phyloP scores from a whole-genome alignment of 2,797 vertebrate species.

The Peromyscus nudipes region DNA sequence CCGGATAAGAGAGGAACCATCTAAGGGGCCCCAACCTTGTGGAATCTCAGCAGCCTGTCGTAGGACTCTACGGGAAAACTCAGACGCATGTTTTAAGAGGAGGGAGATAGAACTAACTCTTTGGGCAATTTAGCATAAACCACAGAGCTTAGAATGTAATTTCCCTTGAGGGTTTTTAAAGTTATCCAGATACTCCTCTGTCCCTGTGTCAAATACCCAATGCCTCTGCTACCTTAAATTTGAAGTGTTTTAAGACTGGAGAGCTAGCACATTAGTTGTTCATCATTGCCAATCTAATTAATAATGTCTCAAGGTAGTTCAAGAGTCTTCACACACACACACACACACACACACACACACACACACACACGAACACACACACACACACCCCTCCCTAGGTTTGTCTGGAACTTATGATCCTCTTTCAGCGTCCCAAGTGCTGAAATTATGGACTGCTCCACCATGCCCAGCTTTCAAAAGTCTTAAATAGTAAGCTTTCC shows the following conservation, averaged over 20 bases:
- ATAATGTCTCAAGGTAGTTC: neutral
- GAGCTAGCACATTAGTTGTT: neutral
- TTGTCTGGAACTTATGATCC: neutral
- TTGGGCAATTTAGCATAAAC: neutral
- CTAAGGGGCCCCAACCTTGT: neutral
- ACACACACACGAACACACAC: neutral
- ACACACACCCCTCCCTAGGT: neutral
- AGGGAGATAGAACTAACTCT: neutral
- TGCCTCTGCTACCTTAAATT: neutral
- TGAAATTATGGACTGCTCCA: neutral
- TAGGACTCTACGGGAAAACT: neutral
- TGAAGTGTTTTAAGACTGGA: constrained; percentile 1
- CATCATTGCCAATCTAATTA: neutral
- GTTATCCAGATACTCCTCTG: neutral
- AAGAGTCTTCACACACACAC: neutral
- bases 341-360: neutral
- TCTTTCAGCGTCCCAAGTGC: neutral
- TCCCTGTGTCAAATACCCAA: neutral
- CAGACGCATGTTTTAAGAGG: neutral
- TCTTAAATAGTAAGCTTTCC: constrained; percentile 15
- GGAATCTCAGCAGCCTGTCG: neutral
- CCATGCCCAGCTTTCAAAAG: neutral
- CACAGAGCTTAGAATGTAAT: neutral
- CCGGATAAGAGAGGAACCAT: neutral
- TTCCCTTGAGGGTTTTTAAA: neutral